Evolutionary conservation across 2,113 vertebrate genomes (phyloP).

Genomic region (Lophochroa leadbeateri): DNA sequence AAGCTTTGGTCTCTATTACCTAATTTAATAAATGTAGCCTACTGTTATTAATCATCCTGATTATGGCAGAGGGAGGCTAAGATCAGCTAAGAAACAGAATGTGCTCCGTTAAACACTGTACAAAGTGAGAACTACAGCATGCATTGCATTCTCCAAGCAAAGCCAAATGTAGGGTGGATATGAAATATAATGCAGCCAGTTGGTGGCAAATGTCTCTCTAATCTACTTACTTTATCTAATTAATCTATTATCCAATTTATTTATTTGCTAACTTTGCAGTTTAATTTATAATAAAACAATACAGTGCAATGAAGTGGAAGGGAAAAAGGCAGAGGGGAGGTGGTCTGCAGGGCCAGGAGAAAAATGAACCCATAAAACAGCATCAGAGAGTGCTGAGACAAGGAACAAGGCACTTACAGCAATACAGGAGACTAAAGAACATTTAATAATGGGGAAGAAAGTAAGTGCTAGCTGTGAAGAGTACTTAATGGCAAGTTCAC

Average conservation of each 20-base stretch:
- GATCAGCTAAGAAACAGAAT: not conserved
- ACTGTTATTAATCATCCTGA: not conserved
- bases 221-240: not conserved
- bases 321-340: not conserved
- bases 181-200: not conserved
- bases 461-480: not conserved
- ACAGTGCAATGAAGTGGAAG: not conserved
- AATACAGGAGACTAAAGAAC: not conserved
- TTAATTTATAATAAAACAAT: not conserved
- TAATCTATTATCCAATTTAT: not conserved
- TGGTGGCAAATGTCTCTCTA: not conserved
- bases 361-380: not conserved
- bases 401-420: not conserved
- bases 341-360: rapidly evolving
- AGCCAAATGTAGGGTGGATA: not conserved
- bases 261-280: not conserved
- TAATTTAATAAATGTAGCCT: not conserved
- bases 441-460: not conserved
- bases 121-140: not conserved
- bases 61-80: not conserved
- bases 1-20: not conserved
- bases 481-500: not conserved
- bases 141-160: rapidly evolving
- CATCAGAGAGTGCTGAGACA: not conserved
- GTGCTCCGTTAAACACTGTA: not conserved